Base-by-base conservation (phyloP, 64 coral and sea anemone genomes). In the Astreopora myriophthalma region DNA sequence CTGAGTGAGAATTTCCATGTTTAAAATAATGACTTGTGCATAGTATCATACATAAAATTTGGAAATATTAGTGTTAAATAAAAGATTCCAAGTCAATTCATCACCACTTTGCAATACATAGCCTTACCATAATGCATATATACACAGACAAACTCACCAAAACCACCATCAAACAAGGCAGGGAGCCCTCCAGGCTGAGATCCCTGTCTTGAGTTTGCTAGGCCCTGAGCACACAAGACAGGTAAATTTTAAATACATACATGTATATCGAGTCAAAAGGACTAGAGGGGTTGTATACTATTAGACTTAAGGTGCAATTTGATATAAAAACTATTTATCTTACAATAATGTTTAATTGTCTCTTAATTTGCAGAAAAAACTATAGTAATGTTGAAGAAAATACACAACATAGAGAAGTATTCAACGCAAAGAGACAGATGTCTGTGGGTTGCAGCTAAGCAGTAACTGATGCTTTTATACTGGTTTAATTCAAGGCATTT, bases 381-480 rank as follows among this genome's bases (percentile, higher is more conserved):
- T 84, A 84, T 29, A 84, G 1, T 63, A 38, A 49, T 20, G 30
- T 66, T 48, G 57, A 84, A 66, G 24, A 84, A 84, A 63, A 84
- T 63, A 84, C 77, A 58, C 77, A 84, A 84, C 14, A 84, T 49
- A 84, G 80, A 84, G 80, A 84, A 62, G 80, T 84, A 84, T 84
- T 84, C 80, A 84, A 84, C 80, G 62, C 69, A 35, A 84, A 64
- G 44, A 64, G 80, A 38, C 29, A 84, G 80, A 84, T 32, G 24
- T 84, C 80, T 84, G 29, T 84, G 51, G 80, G 52, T 31, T 84
- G 30, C 49, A 84, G 57, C 49, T 84, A 84, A 62, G 80, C 49
- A 84, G 62, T 84, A 84, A 84, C 80, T 84, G 80, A 84, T 84
- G 51, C 30, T 84, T 84, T 84, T 84, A 84, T 63, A 84, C 80